Evolutionary conservation across 2,888 invertebrate genomes (phyloP).

Genomic region (Amiota communis): DNA sequence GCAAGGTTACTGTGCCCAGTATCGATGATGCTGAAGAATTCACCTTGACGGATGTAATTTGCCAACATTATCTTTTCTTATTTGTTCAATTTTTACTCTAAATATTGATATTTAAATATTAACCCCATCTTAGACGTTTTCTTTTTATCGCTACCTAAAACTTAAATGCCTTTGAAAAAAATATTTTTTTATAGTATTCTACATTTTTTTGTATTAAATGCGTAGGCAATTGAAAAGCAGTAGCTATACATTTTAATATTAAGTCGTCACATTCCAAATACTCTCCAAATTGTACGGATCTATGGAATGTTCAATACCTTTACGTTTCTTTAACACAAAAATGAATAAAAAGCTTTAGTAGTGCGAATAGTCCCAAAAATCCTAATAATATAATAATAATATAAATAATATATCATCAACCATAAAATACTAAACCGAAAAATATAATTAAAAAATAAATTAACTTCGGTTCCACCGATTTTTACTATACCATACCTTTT

Average conservation of each 20-base stretch:
- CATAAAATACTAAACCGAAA: no score
- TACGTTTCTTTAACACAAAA: no score
- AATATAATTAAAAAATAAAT: no score
- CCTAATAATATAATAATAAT: no score
- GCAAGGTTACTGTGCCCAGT: conserved; percentile 92
- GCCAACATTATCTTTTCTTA: conserved; percentile 35
- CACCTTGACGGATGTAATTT: conserved; percentile 84
- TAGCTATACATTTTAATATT: background rate
- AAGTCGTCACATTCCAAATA: conserved; percentile 5
- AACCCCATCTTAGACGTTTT: conserved; percentile 49
- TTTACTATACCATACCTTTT: no score
- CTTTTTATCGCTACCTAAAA: conserved; percentile 39
- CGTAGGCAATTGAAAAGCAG: background rate
- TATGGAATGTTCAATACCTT: conserved; percentile 48
- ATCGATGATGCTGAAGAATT: conserved; percentile 95
- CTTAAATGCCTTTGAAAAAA: conserved; percentile 34
- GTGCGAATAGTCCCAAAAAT: no score
- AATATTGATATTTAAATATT: conserved; percentile 46
- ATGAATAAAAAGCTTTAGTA: no score
- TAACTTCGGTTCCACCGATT: no score
- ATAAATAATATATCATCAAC: no score
- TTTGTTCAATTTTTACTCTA: conserved; percentile 33
- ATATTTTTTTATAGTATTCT: conserved; percentile 14
- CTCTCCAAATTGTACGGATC: conserved; percentile 48
- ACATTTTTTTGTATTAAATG: no score